Base-by-base conservation (phyloP, 2,797 vertebrate genomes). In the Schizopygopsis pylzovi region DNA sequence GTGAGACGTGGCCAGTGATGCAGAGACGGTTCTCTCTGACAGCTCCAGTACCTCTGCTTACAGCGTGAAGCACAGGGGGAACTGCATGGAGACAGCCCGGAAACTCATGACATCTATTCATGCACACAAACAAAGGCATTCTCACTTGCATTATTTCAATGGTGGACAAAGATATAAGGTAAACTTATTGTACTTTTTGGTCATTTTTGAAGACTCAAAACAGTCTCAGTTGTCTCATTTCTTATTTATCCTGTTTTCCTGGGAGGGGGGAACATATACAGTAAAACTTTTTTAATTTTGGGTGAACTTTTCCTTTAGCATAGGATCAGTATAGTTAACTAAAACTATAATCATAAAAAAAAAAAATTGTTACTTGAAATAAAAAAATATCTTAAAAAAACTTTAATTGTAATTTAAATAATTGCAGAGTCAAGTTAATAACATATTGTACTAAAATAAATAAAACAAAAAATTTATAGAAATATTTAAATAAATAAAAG, bases 1-100 rank as follows among this genome's bases (percentile, higher is more conserved):
- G 79, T 54, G 47, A 82, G 65, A 87, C 28, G 41, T 71, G 63
- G 39, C 47, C 75, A 71, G 83, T 85, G 65, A 85, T 85, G 83
- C 83, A 85, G 49, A 85, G 39, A 28, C 18, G 59, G 63, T 43
- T 56, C 63, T 16, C 28, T 67, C 39, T 73, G 65, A 85, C 83
- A 72, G 43, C 65, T 78, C 12, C 39, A 75, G 70, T 65, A 83
- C 70, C 56, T 79, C 49, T 52, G 78, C 78, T 78, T 65, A 56
- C 59, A 65, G 65, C 79, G 37, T 70, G 41, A 73, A 79, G 43
- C n/a, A 52, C 18, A 45, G 65, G 41, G 72, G 10, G 52, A 61
- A 79, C 41, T 56, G 59, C 59, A 65, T 65, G 70, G 52, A 56
- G 68, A 70, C 49, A 37, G 54, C 75, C 25, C 28, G 1, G 41